Evolutionary conservation across 2,113 vertebrate species (phyloP).

Genomic region (Bambusicola thoracicus): DNA sequence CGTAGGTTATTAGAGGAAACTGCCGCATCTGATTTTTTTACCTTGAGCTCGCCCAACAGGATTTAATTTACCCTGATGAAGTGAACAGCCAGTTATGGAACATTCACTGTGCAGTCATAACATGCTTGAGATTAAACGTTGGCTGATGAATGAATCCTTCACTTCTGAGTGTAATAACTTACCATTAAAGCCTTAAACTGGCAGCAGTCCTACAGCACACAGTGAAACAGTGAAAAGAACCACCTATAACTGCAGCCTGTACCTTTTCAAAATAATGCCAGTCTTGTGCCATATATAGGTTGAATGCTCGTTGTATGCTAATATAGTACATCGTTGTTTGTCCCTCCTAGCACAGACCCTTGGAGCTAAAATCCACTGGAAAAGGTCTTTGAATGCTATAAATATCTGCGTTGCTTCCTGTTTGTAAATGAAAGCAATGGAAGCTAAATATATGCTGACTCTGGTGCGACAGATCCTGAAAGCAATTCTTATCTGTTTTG

Average conservation of each 20-base stretch:
- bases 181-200: slow-evolving; percentile 42
- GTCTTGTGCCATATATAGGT: neutral
- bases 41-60: neutral
- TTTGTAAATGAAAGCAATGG: slow-evolving; percentile 37
- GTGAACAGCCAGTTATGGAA: neutral
- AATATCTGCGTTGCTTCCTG: neutral
- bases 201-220: neutral
- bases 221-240: neutral
- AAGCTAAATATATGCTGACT: slow-evolving; percentile 38
- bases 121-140: slow-evolving; percentile 44
- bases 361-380: neutral
- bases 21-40: neutral
- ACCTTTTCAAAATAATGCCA: neutral
- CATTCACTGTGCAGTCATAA: neutral
- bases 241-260: slow-evolving; percentile 27
- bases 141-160: slow-evolving; percentile 62
- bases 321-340: neutral
- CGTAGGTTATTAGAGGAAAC: neutral
- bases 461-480: slow-evolving; percentile 22
- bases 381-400: slow-evolving; percentile 19
- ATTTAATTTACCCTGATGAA: neutral
- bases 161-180: slow-evolving; percentile 41
- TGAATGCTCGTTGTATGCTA: neutral
- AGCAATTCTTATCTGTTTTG: slow-evolving; percentile 16
- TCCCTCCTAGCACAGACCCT: neutral